A percentile compares a stretch with the other conserved stretches of the same genome.
phyloP scores from a whole-genome alignment of 2,888 invertebrate species.

The Luperina nickerlii region DNA sequence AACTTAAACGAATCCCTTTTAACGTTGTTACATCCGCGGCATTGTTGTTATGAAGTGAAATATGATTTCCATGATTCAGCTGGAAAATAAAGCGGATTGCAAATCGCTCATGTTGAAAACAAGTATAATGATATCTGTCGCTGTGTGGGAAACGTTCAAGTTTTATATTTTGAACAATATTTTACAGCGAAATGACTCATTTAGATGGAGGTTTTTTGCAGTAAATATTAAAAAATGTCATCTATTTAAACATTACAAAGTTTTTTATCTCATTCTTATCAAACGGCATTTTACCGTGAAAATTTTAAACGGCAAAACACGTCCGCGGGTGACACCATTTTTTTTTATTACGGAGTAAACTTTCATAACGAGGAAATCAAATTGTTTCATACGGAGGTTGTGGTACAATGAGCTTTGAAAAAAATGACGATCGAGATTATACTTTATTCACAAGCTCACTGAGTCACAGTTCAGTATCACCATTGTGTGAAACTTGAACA shows the following conservation, averaged over 20 bases:
- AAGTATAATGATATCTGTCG: conserved; percentile 58
- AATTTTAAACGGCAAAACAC: conserved; percentile 66
- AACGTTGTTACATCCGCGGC: conserved; percentile 62
- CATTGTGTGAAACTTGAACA: neutral
- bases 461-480: neutral
- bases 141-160: conserved; percentile 13
- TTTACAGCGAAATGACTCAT: conserved; percentile 17
- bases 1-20: conserved; percentile 64
- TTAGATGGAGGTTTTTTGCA: neutral
- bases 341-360: conserved; percentile 69
- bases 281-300: conserved; percentile 62
- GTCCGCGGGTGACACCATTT: conserved; percentile 66
- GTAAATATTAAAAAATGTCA: conserved; percentile 49
- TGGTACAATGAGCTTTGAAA: conserved; percentile 60
- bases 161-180: conserved; percentile 31
- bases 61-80: conserved; percentile 68
- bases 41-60: conserved; percentile 68
- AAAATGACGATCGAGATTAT: conserved; percentile 28
- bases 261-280: conserved; percentile 64
- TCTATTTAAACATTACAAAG: conserved; percentile 68
- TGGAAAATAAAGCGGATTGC: conserved; percentile 66
- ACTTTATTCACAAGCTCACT: neutral
- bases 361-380: conserved; percentile 71
- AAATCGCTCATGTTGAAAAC: conserved; percentile 64
- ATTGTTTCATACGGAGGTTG: conserved; percentile 65